Percentiles rank a stretch among this genome's conserved stretches.
phyloP scores from a whole-genome alignment of 1,140 invertebrate species.

The Lepidotrigona ventralis region DNA sequence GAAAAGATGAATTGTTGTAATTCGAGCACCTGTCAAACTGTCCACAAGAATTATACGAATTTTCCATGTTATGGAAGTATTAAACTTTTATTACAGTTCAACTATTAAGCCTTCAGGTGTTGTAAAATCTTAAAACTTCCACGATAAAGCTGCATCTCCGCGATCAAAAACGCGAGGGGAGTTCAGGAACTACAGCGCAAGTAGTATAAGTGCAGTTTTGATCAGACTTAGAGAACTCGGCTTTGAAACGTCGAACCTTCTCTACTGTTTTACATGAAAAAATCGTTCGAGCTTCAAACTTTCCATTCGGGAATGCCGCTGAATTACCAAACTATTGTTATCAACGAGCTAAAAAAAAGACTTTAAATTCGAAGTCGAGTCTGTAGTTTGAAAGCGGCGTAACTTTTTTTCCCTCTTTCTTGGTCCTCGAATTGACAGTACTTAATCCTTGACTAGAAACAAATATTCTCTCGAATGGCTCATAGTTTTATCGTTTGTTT shows the following conservation, averaged over 20 bases:
- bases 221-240: background rate
- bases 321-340: background rate
- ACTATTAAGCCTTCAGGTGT: background rate
- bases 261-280: background rate
- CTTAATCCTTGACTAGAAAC: background rate
- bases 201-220: background rate
- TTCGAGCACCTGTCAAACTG: too few species aligned
- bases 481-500: background rate
- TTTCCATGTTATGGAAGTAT: background rate
- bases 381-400: background rate
- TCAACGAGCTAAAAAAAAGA: background rate
- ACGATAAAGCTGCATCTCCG: too few species aligned
- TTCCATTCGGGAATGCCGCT: too few species aligned
- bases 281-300: background rate
- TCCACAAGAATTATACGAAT: background rate
- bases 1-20: too few species aligned
- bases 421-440: background rate
- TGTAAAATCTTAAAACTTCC: background rate
- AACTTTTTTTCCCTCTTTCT: background rate
- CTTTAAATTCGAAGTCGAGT: background rate
- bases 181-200: background rate
- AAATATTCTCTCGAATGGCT: constrained; percentile 18
- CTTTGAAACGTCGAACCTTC: background rate
- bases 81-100: background rate
- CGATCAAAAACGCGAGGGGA: too few species aligned